Conservation (phyloP, 2,888 invertebrate genomes). For the Mesodorylaimus sp. region DNA sequence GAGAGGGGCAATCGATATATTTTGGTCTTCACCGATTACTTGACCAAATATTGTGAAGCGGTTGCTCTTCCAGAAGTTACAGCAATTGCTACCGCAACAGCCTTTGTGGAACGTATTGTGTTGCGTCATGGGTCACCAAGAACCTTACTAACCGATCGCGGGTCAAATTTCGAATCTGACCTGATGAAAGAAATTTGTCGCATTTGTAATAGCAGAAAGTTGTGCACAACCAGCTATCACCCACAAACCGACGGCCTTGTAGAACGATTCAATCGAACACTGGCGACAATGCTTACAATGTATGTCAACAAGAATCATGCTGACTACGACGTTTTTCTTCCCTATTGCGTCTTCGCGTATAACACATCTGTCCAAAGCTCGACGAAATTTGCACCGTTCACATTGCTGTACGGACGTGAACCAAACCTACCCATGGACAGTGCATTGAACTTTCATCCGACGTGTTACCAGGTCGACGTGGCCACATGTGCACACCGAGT, state of each 20-base stretch:
- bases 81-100: background rate
- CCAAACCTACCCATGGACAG: constrained; percentile 14
- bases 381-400: constrained; percentile 14
- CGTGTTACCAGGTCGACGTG: background rate
- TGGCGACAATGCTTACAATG: constrained; percentile 15
- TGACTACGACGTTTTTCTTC: constrained; percentile 15
- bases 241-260: constrained; percentile 16
- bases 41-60: constrained; percentile 3
- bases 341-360: constrained; percentile 13
- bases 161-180: constrained; percentile 13
- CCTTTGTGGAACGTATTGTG: constrained; percentile 4
- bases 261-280: constrained; percentile 16
- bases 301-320: constrained; percentile 13
- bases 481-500: background rate
- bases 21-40: constrained; percentile 11
- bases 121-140: constrained; percentile 8
- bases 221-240: constrained; percentile 14
- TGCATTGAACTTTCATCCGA: background rate
- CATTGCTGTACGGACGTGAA: constrained; percentile 14
- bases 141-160: constrained; percentile 14
- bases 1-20: constrained; percentile 11
- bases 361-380: constrained; percentile 13
- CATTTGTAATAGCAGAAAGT: constrained; percentile 10
- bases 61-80: background rate
- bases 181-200: constrained; percentile 11